Evolutionary conservation across 1,140 invertebrate genomes (phyloP).

Genomic region (Bathynomus jamesi): DNA sequence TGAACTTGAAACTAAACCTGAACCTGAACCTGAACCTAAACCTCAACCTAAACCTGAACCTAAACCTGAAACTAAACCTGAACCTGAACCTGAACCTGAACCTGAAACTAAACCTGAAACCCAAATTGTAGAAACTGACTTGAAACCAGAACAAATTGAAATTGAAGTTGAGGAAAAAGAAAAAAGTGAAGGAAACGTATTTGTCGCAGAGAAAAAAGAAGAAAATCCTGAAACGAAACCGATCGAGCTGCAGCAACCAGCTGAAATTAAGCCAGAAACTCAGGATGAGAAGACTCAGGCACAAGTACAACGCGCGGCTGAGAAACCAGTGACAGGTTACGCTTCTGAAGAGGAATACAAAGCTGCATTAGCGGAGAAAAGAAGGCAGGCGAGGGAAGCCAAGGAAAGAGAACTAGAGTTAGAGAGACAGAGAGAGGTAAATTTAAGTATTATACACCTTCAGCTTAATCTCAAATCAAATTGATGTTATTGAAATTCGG

Average conservation of each 20-base stretch:
- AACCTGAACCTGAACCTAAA: neutral
- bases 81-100: too few species aligned
- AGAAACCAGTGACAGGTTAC: conserved; percentile 33
- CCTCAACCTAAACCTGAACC: neutral
- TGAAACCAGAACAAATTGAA: conserved; percentile 42
- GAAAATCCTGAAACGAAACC: too few species aligned
- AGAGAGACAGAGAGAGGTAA: conserved; percentile 60
- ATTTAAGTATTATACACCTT: too few species aligned
- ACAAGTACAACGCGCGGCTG: conserved; percentile 20
- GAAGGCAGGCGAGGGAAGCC: conserved; percentile 71
- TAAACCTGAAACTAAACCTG: too few species aligned
- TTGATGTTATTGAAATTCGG: too few species aligned
- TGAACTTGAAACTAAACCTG: too few species aligned
- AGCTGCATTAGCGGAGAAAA: conserved; percentile 74
- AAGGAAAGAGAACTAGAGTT: conserved; percentile 74
- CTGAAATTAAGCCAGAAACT: conserved; percentile 41
- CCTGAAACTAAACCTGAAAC: too few species aligned
- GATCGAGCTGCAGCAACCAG: too few species aligned
- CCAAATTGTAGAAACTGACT: too few species aligned
- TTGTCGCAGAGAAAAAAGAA: conserved; percentile 42
- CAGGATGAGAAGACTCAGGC: conserved; percentile 32
- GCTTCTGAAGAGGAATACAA: conserved; percentile 74
- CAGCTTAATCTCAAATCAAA: too few species aligned
- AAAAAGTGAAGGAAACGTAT: conserved; percentile 14
- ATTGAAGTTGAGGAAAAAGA: too few species aligned